A percentile compares a stretch with the other conserved stretches of the same genome.
Conservation (phyloP, 2,888 invertebrate species). For the Atrina japonica region DNA sequence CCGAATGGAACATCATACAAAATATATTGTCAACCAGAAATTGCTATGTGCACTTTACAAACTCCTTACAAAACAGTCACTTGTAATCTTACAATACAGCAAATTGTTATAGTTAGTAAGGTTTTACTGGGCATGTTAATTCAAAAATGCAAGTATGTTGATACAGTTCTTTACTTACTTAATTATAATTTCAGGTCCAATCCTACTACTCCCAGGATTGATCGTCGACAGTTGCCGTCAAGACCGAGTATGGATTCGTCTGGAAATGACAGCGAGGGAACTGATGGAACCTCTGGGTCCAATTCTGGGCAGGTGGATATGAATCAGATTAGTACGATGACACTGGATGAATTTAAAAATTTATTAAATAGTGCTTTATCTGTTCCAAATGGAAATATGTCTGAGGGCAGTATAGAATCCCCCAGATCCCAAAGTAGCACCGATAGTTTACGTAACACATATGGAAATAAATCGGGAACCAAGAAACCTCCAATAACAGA, state of each 20-base stretch:
- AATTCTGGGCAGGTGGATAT: constrained; percentile 53
- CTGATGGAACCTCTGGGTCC: constrained; percentile 43
- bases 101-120: not conserved
- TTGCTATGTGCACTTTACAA: too few relatives aligned
- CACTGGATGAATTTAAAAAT: constrained; percentile 70
- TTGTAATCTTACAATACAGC: too few relatives aligned
- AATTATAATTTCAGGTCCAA: constrained; percentile 27
- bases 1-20: too few relatives aligned
- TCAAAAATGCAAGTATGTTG: too few relatives aligned
- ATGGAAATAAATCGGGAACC: constrained; percentile 22
- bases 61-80: too few relatives aligned
- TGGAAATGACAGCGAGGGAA: constrained; percentile 43
- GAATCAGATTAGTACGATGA: constrained; percentile 74
- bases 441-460: constrained; percentile 48
- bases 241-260: constrained; percentile 53
- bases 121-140: too few relatives aligned
- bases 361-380: constrained; percentile 67
- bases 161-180: too few relatives aligned
- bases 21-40: too few relatives aligned
- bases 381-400: constrained; percentile 57
- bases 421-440: constrained; percentile 65
- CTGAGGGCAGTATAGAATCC: constrained; percentile 58
- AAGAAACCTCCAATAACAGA: constrained; percentile 46
- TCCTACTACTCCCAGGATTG: constrained; percentile 29
- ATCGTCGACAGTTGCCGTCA: constrained; percentile 43